Evolutionary conservation across 2,113 vertebrate genomes (phyloP), one percentile per base, ranked within the genome.

Genomic region (Cariama cristata): DNA sequence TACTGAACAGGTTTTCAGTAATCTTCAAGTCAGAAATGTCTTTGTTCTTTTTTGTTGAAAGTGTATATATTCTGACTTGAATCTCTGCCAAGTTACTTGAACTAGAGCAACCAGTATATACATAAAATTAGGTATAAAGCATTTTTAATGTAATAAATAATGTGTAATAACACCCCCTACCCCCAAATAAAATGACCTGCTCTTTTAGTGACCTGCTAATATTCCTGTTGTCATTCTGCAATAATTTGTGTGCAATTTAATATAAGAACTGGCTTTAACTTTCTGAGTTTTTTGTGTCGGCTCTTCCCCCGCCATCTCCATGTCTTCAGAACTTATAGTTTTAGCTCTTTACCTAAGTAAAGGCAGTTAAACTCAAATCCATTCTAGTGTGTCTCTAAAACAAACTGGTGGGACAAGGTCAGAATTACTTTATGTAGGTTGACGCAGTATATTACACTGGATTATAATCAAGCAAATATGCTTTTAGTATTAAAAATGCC

Each of bases 181-280:
- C 22, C 44, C 30, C 49, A 76, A 11, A 75, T 72, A 68, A 82
- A 92, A 79, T 35, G 10, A 47, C 85, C 32, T 82, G 8, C 32
- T 75, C 12, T 92, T 92, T 82, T 85, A 75, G 27, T 82, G 62
- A 68, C 27, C 62, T 88, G 79, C 40, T 88, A 24, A 44, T 86
- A 76, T 88, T 95, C 58, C 33, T 52, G 22, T 79, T 92, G 75
- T 90, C 30, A 30, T 56, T 79, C 67, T 76, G 45, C 53, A 86
- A 73, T 86, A 86, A 79, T 73, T 45, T 88, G 24, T 69, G 67
- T 12, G 49, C 21, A 90, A 68, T 88, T 88, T 90, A 86, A 79
- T 79, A 18, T 12, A 73, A 83, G 50, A 76, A 68, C 11, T 62
- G 6, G 12, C 52, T 93, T 75, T 63, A 85, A 35, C 49, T 86